Evolutionary conservation across 2,113 vertebrate genomes (phyloP).

Genomic region (Herpetotheres cachinnans): DNA sequence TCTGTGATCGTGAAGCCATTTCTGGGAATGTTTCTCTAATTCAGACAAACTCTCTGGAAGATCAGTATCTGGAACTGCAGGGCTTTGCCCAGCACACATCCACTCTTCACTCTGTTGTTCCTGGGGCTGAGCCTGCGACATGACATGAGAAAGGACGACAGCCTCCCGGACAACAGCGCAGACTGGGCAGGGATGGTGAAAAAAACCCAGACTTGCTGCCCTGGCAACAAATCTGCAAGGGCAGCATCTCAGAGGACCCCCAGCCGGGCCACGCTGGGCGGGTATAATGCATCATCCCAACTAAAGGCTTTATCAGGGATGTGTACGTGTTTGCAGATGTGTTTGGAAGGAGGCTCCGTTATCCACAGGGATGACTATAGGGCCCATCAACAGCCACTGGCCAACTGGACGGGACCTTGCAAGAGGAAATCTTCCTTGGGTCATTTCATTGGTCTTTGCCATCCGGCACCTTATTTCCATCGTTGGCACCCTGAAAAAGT

Average conservation of each 20-base stretch:
- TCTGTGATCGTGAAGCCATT: background rate
- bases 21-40: background rate
- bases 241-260: background rate
- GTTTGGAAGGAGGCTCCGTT: background rate
- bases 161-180: background rate
- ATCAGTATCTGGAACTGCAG: background rate
- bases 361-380: background rate
- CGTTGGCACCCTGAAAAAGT: background rate
- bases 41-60: background rate
- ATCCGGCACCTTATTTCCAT: background rate
- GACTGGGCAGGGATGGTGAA: background rate
- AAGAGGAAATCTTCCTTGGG: background rate
- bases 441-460: background rate
- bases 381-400: background rate
- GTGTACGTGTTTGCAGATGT: background rate
- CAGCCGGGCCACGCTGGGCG: background rate
- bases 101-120: background rate
- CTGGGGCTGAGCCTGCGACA: background rate
- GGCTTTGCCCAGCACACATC: background rate
- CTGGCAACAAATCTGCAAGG: background rate
- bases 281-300: background rate
- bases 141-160: background rate
- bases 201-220: background rate
- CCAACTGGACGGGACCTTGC: background rate
- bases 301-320: background rate